Base-by-base conservation (phyloP, 2,888 invertebrate species). In the Elysia crispata region DNA sequence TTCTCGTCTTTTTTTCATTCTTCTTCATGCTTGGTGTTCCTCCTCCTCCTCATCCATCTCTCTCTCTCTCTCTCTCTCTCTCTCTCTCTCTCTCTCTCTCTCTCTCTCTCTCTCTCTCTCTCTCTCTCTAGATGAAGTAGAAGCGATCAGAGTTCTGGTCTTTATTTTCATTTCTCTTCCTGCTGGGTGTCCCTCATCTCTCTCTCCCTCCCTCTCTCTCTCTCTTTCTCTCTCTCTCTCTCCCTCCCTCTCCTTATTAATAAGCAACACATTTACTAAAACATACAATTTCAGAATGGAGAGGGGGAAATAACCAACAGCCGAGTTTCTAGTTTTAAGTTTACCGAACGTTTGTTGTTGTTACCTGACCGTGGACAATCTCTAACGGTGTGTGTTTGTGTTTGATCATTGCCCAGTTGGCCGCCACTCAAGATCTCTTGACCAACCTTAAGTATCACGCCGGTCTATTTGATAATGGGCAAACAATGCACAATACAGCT, bases 71-170 rank as follows among this genome's bases (percentile, higher is more conserved):
- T 70, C 49, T 41, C 13, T 70, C 33, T 70, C 13, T 41, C 49
- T 70, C 33, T 33, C 70, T 70, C 13, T 25, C 49, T 70, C 70
- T 41, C 49, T 41, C 5, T 41, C 70, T 33, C 70, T 33, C 41
- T 30, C 70, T 33, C 70, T 70, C 70, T 70, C 70, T 41, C 70
- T 70, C 70, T 70, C 70, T 70, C 70, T 70, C 70, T 70, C 70
- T 70, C 31, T 70, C 70, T 70, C 70, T 70, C 33, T n/a, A n/a
- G n/a, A n/a, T n/a, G n/a, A n/a, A 18, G 30, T 31, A 28, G 6
- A n/a, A n/a, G n/a, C n/a, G n/a, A n/a, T n/a, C n/a, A n/a, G n/a
- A n/a, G n/a, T n/a, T n/a, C n/a, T n/a, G n/a, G n/a, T 33, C 41
- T 30, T n/a, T 41, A 31, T 31, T n/a, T 70, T 11, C 33, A 3